Evolutionary conservation across 2,797 vertebrate species (phyloP).

Genomic region (Pipistrellus pygmaeus): DNA sequence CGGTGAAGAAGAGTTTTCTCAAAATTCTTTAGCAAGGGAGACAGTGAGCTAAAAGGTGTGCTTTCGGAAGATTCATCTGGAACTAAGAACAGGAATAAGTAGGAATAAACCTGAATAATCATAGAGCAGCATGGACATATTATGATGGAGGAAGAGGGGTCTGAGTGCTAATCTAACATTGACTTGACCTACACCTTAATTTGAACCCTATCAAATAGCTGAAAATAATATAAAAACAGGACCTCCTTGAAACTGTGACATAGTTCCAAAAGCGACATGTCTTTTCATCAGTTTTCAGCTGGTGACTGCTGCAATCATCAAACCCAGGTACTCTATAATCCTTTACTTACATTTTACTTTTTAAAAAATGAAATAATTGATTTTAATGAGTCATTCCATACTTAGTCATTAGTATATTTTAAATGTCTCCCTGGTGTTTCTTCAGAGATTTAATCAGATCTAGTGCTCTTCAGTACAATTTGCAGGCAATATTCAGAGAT

Average conservation of each 20-base stretch:
- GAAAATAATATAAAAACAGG: constrained; percentile 25
- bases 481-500: constrained; percentile 52
- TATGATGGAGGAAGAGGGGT: neutral
- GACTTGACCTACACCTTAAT: constrained; percentile 3
- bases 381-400: constrained; percentile 21
- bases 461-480: constrained; percentile 41
- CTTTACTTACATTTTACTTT: neutral
- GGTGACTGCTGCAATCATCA: neutral
- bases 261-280: neutral
- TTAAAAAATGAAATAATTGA: constrained; percentile 42
- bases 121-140: neutral
- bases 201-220: neutral
- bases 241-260: neutral
- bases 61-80: neutral
- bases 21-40: neutral
- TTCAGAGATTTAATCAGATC: constrained; percentile 60
- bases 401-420: constrained; percentile 47
- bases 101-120: too few relatives aligned
- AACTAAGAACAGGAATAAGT: neutral
- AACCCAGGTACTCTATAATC: neutral
- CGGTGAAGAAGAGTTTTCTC: neutral
- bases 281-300: neutral
- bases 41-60: neutral
- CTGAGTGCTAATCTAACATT: neutral
- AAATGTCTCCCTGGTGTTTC: constrained; percentile 21